Conservation (phyloP, 2,888 invertebrate genomes). For the Mythimna ferrago region DNA sequence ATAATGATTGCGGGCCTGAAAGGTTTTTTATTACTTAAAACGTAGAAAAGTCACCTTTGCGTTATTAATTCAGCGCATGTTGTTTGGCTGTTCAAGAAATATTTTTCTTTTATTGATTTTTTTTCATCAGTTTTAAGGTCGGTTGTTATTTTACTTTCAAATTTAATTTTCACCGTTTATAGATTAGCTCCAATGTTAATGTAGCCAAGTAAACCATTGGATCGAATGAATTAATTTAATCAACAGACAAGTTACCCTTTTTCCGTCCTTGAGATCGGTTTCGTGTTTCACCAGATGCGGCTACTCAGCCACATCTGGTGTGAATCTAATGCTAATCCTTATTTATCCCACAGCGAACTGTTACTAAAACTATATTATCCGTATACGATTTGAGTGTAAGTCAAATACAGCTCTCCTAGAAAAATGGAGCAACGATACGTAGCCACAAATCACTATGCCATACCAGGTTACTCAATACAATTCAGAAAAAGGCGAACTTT, state of each 20-base stretch:
- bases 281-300: conserved; percentile 53
- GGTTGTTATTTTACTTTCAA: not conserved
- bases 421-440: conserved; percentile 29
- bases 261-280: conserved; percentile 13
- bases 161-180: not conserved
- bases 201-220: not conserved
- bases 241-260: conserved; percentile 18
- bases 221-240: conserved; percentile 30
- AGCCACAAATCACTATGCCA: conserved; percentile 54
- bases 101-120: not conserved
- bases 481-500: conserved; percentile 80
- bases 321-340: conserved; percentile 23
- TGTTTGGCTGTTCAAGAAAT: conserved; percentile 14
- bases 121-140: not conserved
- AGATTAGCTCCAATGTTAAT: not conserved
- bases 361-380: conserved; percentile 19
- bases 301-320: conserved; percentile 21
- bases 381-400: not conserved
- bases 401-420: not conserved
- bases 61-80: conserved; percentile 51
- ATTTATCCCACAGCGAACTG: conserved; percentile 11
- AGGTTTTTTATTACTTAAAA: conserved; percentile 58
- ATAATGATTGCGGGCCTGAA: conserved; percentile 61
- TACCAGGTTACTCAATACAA: conserved; percentile 65
- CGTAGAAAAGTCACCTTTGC: conserved; percentile 50